Conservation (phyloP, 2,888 invertebrate genomes). For the Fissipunctia ypsillon region DNA sequence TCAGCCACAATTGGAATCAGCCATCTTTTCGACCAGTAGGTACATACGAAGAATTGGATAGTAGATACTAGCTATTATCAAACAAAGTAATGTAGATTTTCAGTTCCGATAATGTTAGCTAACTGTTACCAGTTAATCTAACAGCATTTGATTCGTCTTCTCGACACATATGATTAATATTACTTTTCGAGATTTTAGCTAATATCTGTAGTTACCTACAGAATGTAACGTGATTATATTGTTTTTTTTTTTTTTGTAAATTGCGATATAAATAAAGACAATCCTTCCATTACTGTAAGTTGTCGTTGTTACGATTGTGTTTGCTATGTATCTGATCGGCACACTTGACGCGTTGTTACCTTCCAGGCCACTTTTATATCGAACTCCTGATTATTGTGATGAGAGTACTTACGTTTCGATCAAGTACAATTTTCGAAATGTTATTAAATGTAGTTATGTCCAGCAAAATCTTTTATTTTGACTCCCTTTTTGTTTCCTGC, state of each 20-base stretch:
- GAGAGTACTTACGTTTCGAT: slow-evolving; percentile 49
- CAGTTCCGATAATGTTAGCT: too few relatives aligned
- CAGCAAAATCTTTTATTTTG: slow-evolving; percentile 42
- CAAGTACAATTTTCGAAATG: slow-evolving; percentile 68
- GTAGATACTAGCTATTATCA: too few relatives aligned
- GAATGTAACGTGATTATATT: not conserved
- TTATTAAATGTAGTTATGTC: slow-evolving; percentile 78
- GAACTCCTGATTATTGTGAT: slow-evolving; percentile 33
- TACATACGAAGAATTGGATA: too few relatives aligned
- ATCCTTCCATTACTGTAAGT: slow-evolving; percentile 28
- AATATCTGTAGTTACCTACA: too few relatives aligned
- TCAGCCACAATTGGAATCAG: too few relatives aligned
- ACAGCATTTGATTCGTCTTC: too few relatives aligned
- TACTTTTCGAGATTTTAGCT: too few relatives aligned
- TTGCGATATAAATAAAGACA: not conserved
- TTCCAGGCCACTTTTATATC: slow-evolving; percentile 54
- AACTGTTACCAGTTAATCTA: too few relatives aligned
- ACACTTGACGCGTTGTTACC: slow-evolving; percentile 8
- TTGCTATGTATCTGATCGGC: slow-evolving; percentile 24
- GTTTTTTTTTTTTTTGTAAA: not conserved
- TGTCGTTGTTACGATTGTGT: not conserved
- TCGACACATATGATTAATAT: too few relatives aligned
- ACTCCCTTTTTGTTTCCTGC: not conserved
- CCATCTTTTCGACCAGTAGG: too few relatives aligned
- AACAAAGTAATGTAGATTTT: too few relatives aligned